phyloP scores from a whole-genome alignment of 2,888 invertebrate species.

The Spodoptera littoralis region DNA sequence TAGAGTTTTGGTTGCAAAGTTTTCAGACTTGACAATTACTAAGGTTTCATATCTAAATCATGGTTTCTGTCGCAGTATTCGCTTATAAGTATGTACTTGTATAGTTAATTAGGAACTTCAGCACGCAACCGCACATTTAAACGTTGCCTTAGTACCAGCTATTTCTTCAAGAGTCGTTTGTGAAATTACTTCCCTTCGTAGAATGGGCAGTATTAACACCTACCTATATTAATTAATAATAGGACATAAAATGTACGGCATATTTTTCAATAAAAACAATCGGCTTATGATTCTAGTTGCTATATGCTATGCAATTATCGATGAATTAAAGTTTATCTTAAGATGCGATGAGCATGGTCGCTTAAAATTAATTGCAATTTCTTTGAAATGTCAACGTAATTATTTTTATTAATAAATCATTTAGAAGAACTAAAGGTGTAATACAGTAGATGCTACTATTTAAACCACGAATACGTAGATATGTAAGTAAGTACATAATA shows the following conservation, averaged over 20 bases:
- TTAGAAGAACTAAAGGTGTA: neutral
- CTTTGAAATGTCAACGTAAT: conserved; percentile 51
- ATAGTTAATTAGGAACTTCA: conserved; percentile 18
- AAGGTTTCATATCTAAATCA: conserved; percentile 54
- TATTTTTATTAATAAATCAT: conserved; percentile 38
- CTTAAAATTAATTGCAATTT: conserved; percentile 57
- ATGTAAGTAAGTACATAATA: too few species aligned
- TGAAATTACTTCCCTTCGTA: conserved; percentile 10
- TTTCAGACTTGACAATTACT: conserved; percentile 62
- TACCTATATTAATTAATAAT: conserved; percentile 24
- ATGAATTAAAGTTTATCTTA: conserved; percentile 25
- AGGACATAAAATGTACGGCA: conserved; percentile 25
- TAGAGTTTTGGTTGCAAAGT: conserved; percentile 64
- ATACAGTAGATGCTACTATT: conserved; percentile 5
- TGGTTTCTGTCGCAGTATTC: conserved; percentile 50
- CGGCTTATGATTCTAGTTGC: conserved; percentile 25
- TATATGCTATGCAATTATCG: conserved; percentile 32
- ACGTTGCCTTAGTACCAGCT: conserved; percentile 1
- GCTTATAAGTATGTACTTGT: conserved; percentile 16
- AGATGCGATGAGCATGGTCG: conserved; percentile 30
- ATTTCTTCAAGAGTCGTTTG: neutral
- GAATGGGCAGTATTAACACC: conserved; percentile 16
- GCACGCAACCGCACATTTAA: conserved; percentile 12
- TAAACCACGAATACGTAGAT: too few species aligned
- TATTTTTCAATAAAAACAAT: conserved; percentile 34